phyloP scores from a whole-genome alignment of 37 sponge, comb jelly and placozoan species.

The Ianthella basta region DNA sequence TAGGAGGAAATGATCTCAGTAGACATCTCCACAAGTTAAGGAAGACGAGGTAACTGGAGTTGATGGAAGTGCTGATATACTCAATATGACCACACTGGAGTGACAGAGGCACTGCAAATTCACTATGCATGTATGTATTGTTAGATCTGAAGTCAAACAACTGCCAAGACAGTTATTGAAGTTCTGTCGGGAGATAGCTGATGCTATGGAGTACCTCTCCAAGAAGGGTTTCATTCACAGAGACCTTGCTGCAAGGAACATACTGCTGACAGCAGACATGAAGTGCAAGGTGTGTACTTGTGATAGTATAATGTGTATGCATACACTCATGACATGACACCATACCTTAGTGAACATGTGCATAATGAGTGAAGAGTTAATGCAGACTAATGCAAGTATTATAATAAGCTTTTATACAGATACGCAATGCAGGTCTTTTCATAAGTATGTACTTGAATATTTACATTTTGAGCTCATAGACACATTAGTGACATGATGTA shows the following conservation, averaged over 20 bases:
- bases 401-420: no score
- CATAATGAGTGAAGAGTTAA: no score
- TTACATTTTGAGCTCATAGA: no score
- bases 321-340: no score
- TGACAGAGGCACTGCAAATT: no score
- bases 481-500: no score
- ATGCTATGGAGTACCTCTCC: conserved; percentile 67
- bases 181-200: conserved; percentile 58
- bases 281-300: conserved; percentile 32
- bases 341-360: no score
- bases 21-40: neutral
- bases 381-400: no score
- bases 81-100: neutral
- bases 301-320: neutral
- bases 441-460: no score
- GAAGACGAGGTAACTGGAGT: neutral
- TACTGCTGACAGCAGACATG: conserved; percentile 49
- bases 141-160: neutral
- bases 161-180: neutral
- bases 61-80: neutral
- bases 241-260: conserved; percentile 81
- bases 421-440: no score
- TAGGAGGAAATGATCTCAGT: conserved; percentile 1
- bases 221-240: conserved; percentile 69
- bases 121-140: neutral